phyloP scores from a whole-genome alignment of 1,140 invertebrate genomes.

The Eupeodes corollae region DNA sequence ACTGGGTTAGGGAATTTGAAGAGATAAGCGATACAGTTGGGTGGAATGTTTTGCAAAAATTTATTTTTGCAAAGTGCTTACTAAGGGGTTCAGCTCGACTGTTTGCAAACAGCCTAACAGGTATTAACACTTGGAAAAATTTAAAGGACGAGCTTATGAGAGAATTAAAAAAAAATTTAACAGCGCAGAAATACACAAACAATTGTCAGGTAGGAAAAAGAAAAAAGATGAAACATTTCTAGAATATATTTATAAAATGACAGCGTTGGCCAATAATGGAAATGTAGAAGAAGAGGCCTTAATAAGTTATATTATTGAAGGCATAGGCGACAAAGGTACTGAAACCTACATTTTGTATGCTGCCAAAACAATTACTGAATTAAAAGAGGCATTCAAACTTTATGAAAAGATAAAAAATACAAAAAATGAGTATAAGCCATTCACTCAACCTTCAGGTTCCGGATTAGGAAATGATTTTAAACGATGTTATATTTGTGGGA shows the following conservation, averaged over 20 bases:
- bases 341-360: constrained; percentile 6
- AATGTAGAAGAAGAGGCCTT: neutral
- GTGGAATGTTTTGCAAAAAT: too few relatives aligned
- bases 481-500: constrained; percentile 3
- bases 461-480: neutral
- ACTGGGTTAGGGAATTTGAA: too few relatives aligned
- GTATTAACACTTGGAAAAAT: too few relatives aligned
- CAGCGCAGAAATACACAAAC: constrained; percentile 5
- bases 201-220: constrained; percentile 1
- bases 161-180: neutral
- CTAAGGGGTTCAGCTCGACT: too few relatives aligned
- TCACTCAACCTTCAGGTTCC: neutral
- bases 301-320: constrained; percentile 3
- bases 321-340: neutral
- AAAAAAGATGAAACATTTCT: constrained; percentile 2
- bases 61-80: too few relatives aligned
- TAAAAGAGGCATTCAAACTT: constrained; percentile 5
- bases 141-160: too few relatives aligned
- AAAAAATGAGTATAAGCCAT: neutral
- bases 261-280: neutral
- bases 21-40: too few relatives aligned
- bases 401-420: neutral
- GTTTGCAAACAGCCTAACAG: too few relatives aligned
- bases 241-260: constrained; percentile 8
- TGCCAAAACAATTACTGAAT: constrained; percentile 6